These are phyloP conservation scores for Plutomurus gul DNA, from an alignment of 1,140 invertebrate genomes.

Conservation along the genomic window DNA sequence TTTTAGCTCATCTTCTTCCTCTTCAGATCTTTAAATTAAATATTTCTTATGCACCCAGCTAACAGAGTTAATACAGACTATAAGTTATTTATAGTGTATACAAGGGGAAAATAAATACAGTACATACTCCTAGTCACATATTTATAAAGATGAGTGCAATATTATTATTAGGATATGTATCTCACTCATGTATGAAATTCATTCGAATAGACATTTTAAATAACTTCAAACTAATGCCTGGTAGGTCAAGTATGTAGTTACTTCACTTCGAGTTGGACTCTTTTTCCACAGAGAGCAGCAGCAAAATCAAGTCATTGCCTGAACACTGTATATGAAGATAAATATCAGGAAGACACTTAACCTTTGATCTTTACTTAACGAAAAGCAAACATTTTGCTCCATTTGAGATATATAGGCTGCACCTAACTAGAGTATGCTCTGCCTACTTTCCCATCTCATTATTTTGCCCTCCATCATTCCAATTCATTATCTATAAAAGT, in stretches of 20 bases:
- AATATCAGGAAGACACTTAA: background rate
- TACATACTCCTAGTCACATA: too few relatives aligned
- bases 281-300: background rate
- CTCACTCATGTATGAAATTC: conserved; percentile 13
- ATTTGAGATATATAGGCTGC: background rate
- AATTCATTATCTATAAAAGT: conserved; percentile 1
- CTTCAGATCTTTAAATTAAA: background rate
- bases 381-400: background rate
- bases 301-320: background rate
- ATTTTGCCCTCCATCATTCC: background rate
- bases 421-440: background rate
- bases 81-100: too few relatives aligned
- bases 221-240: conserved; percentile 7
- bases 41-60: background rate
- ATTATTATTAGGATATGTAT: too few relatives aligned
- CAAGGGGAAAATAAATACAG: background rate
- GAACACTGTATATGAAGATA: background rate
- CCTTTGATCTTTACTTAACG: background rate
- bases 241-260: background rate
- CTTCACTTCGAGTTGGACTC: background rate
- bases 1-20: background rate
- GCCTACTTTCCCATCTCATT: conserved; percentile 11
- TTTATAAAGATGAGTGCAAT: too few relatives aligned
- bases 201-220: conserved; percentile 11
- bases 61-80: too few relatives aligned